Conservation (phyloP, 2,797 vertebrate species). For the Gymnothorax javanicus region DNA sequence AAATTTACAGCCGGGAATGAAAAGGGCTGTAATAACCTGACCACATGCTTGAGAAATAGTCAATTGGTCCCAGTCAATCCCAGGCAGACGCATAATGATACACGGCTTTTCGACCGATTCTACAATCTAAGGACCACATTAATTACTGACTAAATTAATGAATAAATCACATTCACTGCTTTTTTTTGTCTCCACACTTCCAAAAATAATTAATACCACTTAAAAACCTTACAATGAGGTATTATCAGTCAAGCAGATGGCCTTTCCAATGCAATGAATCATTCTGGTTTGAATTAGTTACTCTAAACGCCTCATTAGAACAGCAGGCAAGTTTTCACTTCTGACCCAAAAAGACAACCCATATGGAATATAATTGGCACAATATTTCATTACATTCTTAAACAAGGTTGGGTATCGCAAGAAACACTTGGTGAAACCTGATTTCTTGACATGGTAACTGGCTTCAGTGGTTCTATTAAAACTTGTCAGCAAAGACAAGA, state of each 20-base stretch:
- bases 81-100: slow-evolving; percentile 7
- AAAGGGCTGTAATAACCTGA: slow-evolving; percentile 43
- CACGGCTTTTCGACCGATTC: neutral
- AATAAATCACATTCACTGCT: too few relatives aligned
- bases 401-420: neutral
- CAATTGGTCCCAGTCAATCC: slow-evolving; percentile 19
- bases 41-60: slow-evolving; percentile 45
- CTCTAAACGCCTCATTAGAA: neutral
- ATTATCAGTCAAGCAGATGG: neutral
- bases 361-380: neutral
- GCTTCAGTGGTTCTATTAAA: neutral
- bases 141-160: neutral
- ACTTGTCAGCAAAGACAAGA: neutral
- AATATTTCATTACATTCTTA: neutral
- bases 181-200: neutral
- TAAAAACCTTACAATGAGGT: neutral
- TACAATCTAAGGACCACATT: neutral
- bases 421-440: neutral
- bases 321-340: neutral
- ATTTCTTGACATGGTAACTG: neutral
- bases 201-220: neutral
- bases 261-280: neutral
- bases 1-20: slow-evolving; percentile 19
- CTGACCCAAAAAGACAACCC: neutral
- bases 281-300: slow-evolving; percentile 5